These are phyloP conservation scores for Augiades crinisus DNA, from an alignment of 2,888 invertebrate species.

Conservation along the genomic window DNA sequence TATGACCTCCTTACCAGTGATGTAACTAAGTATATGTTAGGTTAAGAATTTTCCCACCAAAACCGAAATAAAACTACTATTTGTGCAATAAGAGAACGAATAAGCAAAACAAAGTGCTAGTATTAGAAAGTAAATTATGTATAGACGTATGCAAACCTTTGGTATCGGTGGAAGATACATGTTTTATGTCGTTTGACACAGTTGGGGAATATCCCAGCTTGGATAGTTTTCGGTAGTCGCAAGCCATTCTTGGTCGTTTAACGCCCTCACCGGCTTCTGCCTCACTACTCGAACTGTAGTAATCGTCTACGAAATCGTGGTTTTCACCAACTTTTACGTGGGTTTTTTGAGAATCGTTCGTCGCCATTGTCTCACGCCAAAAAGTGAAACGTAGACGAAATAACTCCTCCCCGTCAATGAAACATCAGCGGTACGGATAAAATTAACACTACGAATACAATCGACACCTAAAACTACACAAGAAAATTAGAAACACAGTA, in stretches of 20 bases:
- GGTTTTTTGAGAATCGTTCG: conserved; percentile 65
- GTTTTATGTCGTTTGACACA: conserved; percentile 67
- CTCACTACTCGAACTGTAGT: conserved; percentile 52
- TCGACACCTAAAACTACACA: conserved; percentile 45
- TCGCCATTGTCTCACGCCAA: conserved; percentile 75
- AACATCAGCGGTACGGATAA: conserved; percentile 49
- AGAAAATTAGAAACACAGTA: conserved; percentile 65
- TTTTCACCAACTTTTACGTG: conserved; percentile 73
- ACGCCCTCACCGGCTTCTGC: conserved; percentile 64
- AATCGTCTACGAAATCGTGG: conserved; percentile 55
- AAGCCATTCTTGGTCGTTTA: conserved; percentile 70
- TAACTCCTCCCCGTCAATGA: conserved; percentile 58
- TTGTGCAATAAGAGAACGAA: conserved; percentile 21
- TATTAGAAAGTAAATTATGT: conserved; percentile 15
- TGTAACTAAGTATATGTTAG: conserved; percentile 67
- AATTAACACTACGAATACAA: conserved; percentile 46
- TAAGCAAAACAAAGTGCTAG: not conserved
- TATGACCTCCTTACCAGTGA: conserved; percentile 70
- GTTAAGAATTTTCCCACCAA: conserved; percentile 77
- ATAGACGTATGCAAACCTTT: conserved; percentile 57
- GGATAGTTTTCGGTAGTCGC: conserved; percentile 70
- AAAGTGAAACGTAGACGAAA: conserved; percentile 54
- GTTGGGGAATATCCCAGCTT: conserved; percentile 73
- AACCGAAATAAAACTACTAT: conserved; percentile 39
- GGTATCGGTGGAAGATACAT: conserved; percentile 54